phyloP scores from a whole-genome alignment of 2,888 invertebrate genomes.

The Liopterus haemorrhoidalis region DNA sequence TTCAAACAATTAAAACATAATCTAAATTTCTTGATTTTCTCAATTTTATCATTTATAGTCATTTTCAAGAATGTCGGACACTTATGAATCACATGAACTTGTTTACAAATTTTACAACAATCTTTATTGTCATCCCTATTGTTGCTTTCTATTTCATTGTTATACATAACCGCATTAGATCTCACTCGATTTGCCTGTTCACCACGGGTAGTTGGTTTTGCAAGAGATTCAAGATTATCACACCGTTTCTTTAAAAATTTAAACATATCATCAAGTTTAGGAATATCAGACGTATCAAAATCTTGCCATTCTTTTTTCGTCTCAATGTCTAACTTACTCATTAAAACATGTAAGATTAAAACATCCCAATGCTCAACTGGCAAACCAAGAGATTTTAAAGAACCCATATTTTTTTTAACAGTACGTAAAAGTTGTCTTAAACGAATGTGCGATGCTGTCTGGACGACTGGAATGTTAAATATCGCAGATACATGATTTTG shows the following conservation, averaged over 20 bases:
- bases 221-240: too few relatives aligned
- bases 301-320: neutral
- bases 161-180: too few relatives aligned
- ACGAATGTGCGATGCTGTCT: neutral
- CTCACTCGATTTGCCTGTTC: too few relatives aligned
- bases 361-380: neutral
- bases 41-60: neutral
- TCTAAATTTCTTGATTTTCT: neutral
- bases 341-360: neutral
- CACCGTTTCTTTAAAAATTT: neutral
- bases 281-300: neutral
- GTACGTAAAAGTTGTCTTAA: neutral
- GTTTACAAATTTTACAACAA: neutral
- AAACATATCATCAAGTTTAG: neutral
- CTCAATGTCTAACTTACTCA: neutral
- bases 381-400: neutral
- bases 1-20: neutral
- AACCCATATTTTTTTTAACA: neutral
- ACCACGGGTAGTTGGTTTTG: neutral
- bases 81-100: neutral
- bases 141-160: too few relatives aligned
- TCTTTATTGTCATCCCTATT: too few relatives aligned
- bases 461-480: neutral
- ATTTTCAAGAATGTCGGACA: constrained; percentile 1
- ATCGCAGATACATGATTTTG: neutral